Percentiles rank a stretch among this genome's conserved stretches.
phyloP scores from a whole-genome alignment of 2,113 vertebrate genomes.

The Pygoscelis antarcticus region DNA sequence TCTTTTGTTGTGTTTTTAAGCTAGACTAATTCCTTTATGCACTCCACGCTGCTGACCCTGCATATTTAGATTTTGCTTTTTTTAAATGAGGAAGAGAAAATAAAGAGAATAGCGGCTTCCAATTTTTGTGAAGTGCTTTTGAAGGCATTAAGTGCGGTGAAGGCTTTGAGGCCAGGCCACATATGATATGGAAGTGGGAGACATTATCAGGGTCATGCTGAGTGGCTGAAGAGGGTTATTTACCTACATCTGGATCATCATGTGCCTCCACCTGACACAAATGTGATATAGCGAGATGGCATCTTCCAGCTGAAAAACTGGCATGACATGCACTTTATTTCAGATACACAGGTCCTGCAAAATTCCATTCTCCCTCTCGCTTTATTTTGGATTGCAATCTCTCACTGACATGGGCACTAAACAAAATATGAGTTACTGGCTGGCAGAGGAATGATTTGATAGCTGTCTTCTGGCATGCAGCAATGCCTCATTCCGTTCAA shows the following conservation, averaged over 20 bases:
- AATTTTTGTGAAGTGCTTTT: background rate
- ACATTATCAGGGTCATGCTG: background rate
- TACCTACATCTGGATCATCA: background rate
- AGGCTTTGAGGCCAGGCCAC: background rate
- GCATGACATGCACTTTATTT: background rate
- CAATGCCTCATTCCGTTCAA: background rate
- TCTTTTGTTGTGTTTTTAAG: background rate
- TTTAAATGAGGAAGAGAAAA: background rate
- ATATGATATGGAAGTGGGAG: background rate
- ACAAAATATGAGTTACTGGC: background rate
- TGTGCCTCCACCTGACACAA: background rate
- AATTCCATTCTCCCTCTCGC: background rate
- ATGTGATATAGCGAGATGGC: background rate
- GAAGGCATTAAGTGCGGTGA: background rate
- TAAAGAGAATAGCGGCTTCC: background rate
- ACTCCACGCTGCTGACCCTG: background rate
- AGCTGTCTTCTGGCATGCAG: background rate
- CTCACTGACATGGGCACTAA: background rate
- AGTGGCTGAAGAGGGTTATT: background rate
- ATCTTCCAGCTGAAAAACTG: background rate
- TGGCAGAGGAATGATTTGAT: background rate
- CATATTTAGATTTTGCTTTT: background rate
- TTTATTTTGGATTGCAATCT: background rate
- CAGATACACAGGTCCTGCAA: background rate
- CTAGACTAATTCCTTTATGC: background rate